A percentile compares a stretch with the other conserved stretches of the same genome.
phyloP scores from a whole-genome alignment of 92 coral and sea anemone species.

The Porites cylindrica region DNA sequence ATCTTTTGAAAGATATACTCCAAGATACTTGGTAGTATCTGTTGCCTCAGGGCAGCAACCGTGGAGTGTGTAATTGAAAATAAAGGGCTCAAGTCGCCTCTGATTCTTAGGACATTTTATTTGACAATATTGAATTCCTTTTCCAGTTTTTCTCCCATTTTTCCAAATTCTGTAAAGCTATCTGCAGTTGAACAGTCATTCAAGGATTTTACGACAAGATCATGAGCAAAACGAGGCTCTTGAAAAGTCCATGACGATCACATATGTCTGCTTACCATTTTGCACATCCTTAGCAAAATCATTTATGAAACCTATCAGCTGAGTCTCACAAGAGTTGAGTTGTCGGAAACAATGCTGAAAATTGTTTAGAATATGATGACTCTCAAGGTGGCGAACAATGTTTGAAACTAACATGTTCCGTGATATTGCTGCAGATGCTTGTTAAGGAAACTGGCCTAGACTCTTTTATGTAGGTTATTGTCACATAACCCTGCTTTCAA shows the following conservation, averaged over 20 bases:
- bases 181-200: constrained; percentile 39
- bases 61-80: too few species aligned
- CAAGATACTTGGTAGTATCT: constrained; percentile 59
- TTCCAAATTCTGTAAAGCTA: constrained; percentile 20
- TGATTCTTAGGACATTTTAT: constrained; percentile 25
- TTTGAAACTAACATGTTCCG: too few species aligned
- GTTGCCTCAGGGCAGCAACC: too few species aligned
- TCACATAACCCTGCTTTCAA: background rate
- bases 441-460: background rate
- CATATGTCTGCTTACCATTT: constrained; percentile 33
- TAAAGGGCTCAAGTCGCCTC: constrained; percentile 4
- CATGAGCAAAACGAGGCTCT: constrained; percentile 37
- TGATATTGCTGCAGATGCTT: too few species aligned
- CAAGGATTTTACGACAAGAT: constrained; percentile 37
- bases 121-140: constrained; percentile 40
- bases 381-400: too few species aligned
- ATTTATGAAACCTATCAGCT: constrained; percentile 31
- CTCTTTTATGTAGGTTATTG: background rate
- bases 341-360: constrained; percentile 29
- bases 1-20: constrained; percentile 46
- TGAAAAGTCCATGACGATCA: constrained; percentile 34
- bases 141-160: constrained; percentile 8
- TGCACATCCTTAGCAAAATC: constrained; percentile 1
- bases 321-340: constrained; percentile 35
- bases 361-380: background rate